Evolutionary conservation across 2,113 vertebrate genomes (phyloP).

Genomic region (Numenius arquata): DNA sequence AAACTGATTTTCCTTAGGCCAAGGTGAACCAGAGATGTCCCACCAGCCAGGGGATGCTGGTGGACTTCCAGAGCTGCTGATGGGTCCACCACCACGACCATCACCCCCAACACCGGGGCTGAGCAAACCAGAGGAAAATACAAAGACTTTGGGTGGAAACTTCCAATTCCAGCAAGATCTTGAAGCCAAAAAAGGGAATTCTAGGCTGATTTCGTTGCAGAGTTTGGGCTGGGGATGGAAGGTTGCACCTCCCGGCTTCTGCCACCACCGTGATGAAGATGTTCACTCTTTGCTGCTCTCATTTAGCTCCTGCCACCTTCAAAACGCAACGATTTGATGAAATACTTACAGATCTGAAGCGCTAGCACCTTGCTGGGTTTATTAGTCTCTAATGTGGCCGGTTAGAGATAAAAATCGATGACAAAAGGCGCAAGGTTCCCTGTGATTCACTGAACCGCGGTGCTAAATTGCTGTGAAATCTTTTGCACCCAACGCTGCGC

Average conservation of each 20-base stretch:
- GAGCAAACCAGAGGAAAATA: background rate
- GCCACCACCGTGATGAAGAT: fast-evolving
- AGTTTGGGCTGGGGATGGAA: fast-evolving
- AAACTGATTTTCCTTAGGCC: background rate
- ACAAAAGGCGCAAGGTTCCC: background rate
- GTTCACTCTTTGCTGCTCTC: background rate
- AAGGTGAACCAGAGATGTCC: background rate
- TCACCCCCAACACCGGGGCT: fast-evolving
- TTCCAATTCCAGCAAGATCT: background rate
- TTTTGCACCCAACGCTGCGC: background rate
- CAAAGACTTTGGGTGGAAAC: fast-evolving
- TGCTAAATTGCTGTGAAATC: background rate
- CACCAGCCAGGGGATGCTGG: background rate
- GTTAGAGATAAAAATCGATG: background rate
- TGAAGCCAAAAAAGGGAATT: background rate
- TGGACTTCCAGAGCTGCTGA: no score
- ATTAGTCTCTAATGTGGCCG: background rate
- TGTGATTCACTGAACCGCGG: background rate
- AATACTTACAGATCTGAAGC: background rate
- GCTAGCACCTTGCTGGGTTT: background rate
- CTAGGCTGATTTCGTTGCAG: fast-evolving
- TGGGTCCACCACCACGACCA: background rate
- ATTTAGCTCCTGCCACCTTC: background rate
- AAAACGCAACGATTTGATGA: fast-evolving
- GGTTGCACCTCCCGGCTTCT: background rate